Evolutionary conservation across 1,140 invertebrate genomes (phyloP).

Genomic region (Drosophila lacteicornis): DNA sequence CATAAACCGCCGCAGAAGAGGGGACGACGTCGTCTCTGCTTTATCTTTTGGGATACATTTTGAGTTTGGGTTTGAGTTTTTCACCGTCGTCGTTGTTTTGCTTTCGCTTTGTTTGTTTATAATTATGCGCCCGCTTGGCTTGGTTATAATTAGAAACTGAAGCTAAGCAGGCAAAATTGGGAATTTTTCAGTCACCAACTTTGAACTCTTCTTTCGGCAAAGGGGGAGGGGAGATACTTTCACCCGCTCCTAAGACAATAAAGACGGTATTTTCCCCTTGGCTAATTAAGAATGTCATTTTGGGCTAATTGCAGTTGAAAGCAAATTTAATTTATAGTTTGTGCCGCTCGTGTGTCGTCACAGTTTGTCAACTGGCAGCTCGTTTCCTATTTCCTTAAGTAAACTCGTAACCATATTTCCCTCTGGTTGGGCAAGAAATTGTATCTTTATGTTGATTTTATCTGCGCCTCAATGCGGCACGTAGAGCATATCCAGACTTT

Average conservation of each 20-base stretch:
- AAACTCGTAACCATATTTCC: neutral
- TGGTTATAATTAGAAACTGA: conserved; percentile 70
- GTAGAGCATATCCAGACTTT: conserved; percentile 52
- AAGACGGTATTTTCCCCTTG: conserved; percentile 9
- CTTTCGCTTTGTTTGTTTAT: conserved; percentile 65
- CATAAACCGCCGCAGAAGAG: conserved; percentile 53
- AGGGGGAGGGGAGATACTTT: conserved; percentile 16
- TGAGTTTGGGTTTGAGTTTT: conserved; percentile 28
- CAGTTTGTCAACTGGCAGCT: conserved; percentile 26
- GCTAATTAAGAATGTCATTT: conserved; percentile 45
- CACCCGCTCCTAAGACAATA: conserved; percentile 5
- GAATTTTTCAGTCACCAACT: conserved; percentile 54
- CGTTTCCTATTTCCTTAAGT: conserved; percentile 25
- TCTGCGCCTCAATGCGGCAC: conserved; percentile 54
- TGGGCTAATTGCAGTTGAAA: conserved; percentile 43
- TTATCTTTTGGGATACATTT: conserved; percentile 45
- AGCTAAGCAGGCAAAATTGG: conserved; percentile 45
- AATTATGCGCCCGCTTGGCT: conserved; percentile 70
- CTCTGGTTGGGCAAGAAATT: conserved; percentile 34
- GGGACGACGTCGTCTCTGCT: conserved; percentile 20
- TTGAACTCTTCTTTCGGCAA: conserved; percentile 32
- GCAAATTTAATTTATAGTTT: conserved; percentile 46
- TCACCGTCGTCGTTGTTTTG: conserved; percentile 14
- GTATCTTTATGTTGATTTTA: conserved; percentile 63
- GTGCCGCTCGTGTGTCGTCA: conserved; percentile 16